Evolutionary conservation across 2,797 vertebrate genomes (phyloP), one percentile per base, ranked within the genome.

Genomic region (Trachurus trachurus): DNA sequence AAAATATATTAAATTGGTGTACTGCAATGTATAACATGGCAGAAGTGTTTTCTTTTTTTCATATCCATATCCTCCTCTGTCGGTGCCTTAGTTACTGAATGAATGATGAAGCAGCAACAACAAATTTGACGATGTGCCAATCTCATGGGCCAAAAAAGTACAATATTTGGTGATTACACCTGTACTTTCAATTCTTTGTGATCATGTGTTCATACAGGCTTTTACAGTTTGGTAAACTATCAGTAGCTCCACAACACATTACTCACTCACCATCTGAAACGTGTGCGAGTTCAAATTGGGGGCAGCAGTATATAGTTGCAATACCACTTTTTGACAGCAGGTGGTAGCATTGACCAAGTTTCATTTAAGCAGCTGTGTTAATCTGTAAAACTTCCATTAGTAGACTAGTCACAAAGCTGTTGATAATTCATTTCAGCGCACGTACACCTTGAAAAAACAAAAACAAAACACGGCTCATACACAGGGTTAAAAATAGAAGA

Each of bases 321-420:
- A 60, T 65, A 8, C n/a, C 9, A 1, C 2, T 17, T 39, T 42
- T 0, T 3, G 58, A n/a, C 89, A 82, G 34, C 63, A 88, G 87
- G 52, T 26, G 88, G 81, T 60, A 49, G 66, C 45, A 73, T 45
- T 29, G 50, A n/a, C 16, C 6, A 13, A 16, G 1, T 31, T 54
- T 56, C 3, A 9, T 13, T 6, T 26, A 11, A 22, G 11, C n/a
- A 1, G 31, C 0, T 0, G 2, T 19, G 44, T 40, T 29, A 17
- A 16, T 70, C 31, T 31, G 54, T 34, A 74, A 60, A 37, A 4
- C 5, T 15, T 19, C 12, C 26, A 26, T 26, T 26, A 26, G n/a
- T n/a, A n/a, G n/a, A 17, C 44, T 6, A 5, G 21, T 9, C 19
- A 34, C 3, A 39, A 15, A 19, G 3, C 2, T 34, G 47, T 71